Base-by-base conservation (phyloP, 2,888 invertebrate genomes). In the Adineta ricciae region DNA sequence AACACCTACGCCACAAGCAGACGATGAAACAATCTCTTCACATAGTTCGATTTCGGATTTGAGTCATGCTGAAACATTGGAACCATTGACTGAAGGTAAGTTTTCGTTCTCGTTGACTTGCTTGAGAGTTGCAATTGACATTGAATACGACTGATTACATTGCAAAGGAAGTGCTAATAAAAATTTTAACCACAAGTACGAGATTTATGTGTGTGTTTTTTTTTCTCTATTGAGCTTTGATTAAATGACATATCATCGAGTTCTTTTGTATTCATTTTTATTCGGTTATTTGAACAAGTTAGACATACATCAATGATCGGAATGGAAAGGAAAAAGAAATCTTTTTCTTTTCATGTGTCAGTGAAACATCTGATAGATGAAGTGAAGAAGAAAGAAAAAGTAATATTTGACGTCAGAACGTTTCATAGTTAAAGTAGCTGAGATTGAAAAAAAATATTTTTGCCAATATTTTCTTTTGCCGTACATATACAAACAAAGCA, bases 41-140 rank as follows among this genome's bases (percentile, higher is more conserved):
- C 78, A 41, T 41, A 41, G 41, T 78, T 78, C 78, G 14, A 78
- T 41, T 9, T 78, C 78, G 14, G 38, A 78, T 41, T 38, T 78
- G 41, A 78, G 78, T 78, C 32, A 78, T n/a, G 24, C 78, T 41
- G 78, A 78, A 78, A 78, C 78, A 78, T 41, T 78, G 14, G 78
- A 78, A 41, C 41, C 41, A 11, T 24, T 24, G 38, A 1, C 19
- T 41, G 41, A 41, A 14, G 41, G 78, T 38, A 41, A 38, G 1
- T 41, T 19, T 21, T 14, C 1, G 9, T 11, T 41, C 2, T 24
- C 11, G 41, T 78, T 78, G n/a, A 41, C 41, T 78, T 3, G 14
- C 36, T 38, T 21, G 50, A 50, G 14, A 50, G 2, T 19, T 50
- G 14, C 14, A 50, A 50, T 14, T n/a, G n/a, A n/a, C n/a, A n/a